Evolutionary conservation across 2,113 vertebrate species (phyloP), one percentile per base, ranked within the genome.

Genomic region (Illadopsis cleaveri): DNA sequence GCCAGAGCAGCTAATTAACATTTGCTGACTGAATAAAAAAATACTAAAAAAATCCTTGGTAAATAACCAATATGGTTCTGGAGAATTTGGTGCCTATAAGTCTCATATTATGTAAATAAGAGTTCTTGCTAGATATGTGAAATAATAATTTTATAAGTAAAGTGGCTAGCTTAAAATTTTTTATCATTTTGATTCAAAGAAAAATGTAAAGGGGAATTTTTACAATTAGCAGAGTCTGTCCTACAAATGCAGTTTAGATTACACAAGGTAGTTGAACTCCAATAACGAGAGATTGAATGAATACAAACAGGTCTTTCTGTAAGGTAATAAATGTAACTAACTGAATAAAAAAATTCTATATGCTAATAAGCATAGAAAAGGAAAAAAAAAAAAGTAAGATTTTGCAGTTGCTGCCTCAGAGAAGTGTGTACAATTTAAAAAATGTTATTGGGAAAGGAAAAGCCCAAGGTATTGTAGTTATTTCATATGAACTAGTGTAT

Each of bases 51-150:
- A 89, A 78, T 6, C 28, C 13, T n/a, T 15, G 38, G 9, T 78
- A 68, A 96, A 79, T 78, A 90, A 12, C 12, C 31, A 91, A 19
- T 25, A 28, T 4, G 94, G n/a, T 72, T 72, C 79, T 56, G 44
- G 17, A 70, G 15, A 78, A 94, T 83, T 51, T 28, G 10, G 28
- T 71, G 65, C 25, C 96, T 93, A 25, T 28, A 13, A 19, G 33
- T 31, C 17, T 93, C 19, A 28, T 68, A 88, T 40, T 60, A 66
- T 90, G 37, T 18, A 92, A 96, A 90, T 68, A n/a, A 96, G 57
- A 94, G 87, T 66, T 56, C n/a, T 73, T 91, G 19, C 58, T 94
- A 77, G 61, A 91, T 94, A 96, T 65, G 17, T 54, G 51, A 94
- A 90, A 95, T 38, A 62, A 30, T 57, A 48, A 61, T 45, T 54